Evolutionary conservation across 2,113 vertebrate species (phyloP).

Genomic region (Oncorhynchus mykiss): DNA sequence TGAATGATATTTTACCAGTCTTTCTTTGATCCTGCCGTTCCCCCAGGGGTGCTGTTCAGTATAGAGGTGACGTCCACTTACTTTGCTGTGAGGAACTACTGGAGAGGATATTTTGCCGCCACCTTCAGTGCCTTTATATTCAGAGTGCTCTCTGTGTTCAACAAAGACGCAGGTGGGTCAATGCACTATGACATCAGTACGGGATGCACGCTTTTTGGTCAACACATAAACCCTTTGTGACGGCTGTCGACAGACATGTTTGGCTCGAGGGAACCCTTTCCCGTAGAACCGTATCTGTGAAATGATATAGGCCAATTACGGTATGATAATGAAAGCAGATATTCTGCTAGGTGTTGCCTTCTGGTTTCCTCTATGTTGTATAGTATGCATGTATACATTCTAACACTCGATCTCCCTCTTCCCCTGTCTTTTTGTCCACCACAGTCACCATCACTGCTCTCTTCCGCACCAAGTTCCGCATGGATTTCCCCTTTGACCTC

Average conservation of each 20-base stretch:
- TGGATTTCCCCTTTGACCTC: constrained; percentile 96
- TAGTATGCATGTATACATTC: not conserved
- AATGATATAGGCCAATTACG: not conserved
- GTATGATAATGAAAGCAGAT: not conserved
- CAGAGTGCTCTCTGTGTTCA: constrained; percentile 92
- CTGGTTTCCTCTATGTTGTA: not conserved
- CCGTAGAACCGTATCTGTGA: not conserved
- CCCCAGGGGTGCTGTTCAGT: constrained; percentile 76
- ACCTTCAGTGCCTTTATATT: constrained; percentile 98
- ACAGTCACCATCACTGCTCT: constrained; percentile 94
- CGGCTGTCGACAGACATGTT: not conserved
- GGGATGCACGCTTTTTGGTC: too few species aligned
- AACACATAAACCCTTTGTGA: not conserved
- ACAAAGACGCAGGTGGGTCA: constrained; percentile 88
- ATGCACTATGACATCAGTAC: too few species aligned
- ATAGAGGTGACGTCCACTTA: constrained; percentile 97
- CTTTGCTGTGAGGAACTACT: constrained; percentile 97
- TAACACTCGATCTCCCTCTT: not conserved
- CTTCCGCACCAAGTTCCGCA: constrained; percentile 94
- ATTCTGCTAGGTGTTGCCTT: constrained; percentile 38
- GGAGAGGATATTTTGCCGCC: constrained; percentile 96
- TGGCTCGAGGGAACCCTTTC: constrained; percentile 24
- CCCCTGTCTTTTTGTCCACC: not conserved
- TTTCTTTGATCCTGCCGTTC: not conserved
- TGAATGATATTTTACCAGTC: not conserved